Evolutionary conservation across 2,888 invertebrate species (phyloP).

Genomic region (Epinotia brunnichana): DNA sequence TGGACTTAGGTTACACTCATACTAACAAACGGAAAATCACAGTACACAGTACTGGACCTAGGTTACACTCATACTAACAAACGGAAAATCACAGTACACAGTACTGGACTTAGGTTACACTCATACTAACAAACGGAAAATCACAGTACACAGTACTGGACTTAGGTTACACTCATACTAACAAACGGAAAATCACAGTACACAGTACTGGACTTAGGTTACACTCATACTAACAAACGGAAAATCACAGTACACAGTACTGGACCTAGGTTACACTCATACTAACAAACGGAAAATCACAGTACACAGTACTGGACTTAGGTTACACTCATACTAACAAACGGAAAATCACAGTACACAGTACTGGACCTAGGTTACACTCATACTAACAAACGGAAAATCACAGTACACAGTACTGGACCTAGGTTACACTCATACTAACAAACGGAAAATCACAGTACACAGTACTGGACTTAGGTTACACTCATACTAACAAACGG

Average conservation of each 20-base stretch:
- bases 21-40: slow-evolving; percentile 15
- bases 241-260: slow-evolving; percentile 3
- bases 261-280: not conserved
- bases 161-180: not conserved
- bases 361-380: not conserved
- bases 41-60: not conserved
- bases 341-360: slow-evolving; percentile 12
- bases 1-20: not conserved
- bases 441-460: slow-evolving; percentile 16
- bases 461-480: not conserved
- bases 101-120: not conserved
- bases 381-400: slow-evolving; percentile 14
- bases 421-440: not conserved
- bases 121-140: slow-evolving; percentile 14
- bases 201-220: not conserved
- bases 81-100: slow-evolving; percentile 12
- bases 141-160: not conserved
- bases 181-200: slow-evolving; percentile 16
- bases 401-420: not conserved
- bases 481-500: slow-evolving; percentile 7
- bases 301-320: not conserved
- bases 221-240: slow-evolving; percentile 7
- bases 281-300: slow-evolving; percentile 15
- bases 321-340: slow-evolving; percentile 1
- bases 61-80: slow-evolving; percentile 1